Base-by-base conservation (phyloP, 2,113 vertebrate genomes). In the Syrrhaptes paradoxus region DNA sequence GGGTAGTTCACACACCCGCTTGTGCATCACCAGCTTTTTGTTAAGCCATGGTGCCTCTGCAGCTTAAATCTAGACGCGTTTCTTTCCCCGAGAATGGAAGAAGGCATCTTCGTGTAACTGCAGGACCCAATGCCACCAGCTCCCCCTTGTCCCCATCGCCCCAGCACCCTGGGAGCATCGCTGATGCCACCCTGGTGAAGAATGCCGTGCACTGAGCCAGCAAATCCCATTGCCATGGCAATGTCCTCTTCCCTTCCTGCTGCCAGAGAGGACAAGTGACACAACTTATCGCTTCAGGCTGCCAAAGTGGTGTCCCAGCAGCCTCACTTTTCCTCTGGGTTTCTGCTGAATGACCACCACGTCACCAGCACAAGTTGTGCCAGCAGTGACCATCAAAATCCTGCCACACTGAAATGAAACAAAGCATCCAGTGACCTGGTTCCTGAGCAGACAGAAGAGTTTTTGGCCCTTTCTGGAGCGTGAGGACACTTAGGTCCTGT, bases 341-440 rank as follows among this genome's bases (percentile, higher is more conserved):
- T 94, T 78, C 82, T 54, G 43, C 78, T 77, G 32, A 8, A 9
- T 43, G 75, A 38, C 87, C 66, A 59, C 82, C 72, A 5, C 6
- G 9, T 79, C 91, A 55, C 34, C 0, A 3, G 62, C 18, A 1
- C 43, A 3, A 36, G 41, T n/a, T 13, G 9, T 25, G 72, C 86
- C 78, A 65, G 73, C 43, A 38, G 29, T 8, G 0, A 6, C 8
- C 1, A 11, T 8, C 41, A n/a, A 31, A 41, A 76, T 59, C 54
- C 82, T 5, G 1, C 55, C 38, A 9, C 0, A 2, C 49, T 31
- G 55, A 46, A 31, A 73, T 0, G 0, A 12, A 80, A 91, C 92
- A 95, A 95, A 96, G 84, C 31, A 5, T 32, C 72, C 91, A 21
- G 31, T 93, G 94, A 95, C 89, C 93, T 5, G 2, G 34, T 93